These are phyloP conservation scores for Cydia strobilella DNA, from an alignment of 1,140 invertebrate species.

Conservation along the genomic window DNA sequence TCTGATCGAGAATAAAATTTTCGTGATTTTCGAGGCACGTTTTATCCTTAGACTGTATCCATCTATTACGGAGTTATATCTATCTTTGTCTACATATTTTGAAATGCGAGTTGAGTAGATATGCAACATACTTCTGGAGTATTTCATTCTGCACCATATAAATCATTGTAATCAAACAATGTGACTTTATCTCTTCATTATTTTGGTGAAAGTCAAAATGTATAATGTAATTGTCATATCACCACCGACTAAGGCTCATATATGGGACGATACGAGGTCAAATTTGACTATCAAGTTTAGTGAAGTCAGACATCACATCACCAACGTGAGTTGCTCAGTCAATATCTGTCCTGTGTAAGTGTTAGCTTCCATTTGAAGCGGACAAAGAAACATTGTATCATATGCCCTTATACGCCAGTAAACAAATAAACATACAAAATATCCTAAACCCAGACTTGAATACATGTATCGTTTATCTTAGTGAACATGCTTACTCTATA, in stretches of 20 bases:
- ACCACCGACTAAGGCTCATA: not conserved
- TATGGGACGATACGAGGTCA: too few relatives aligned
- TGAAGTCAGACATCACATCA: too few relatives aligned
- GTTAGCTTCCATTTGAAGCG: not conserved
- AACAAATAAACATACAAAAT: slow-evolving; percentile 10
- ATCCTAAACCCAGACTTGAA: not conserved
- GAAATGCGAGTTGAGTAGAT: not conserved
- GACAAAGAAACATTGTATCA: not conserved
- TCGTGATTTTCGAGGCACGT: too few relatives aligned
- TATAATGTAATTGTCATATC: not conserved
- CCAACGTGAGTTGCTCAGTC: too few relatives aligned
- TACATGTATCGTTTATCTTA: not conserved
- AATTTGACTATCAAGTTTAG: too few relatives aligned
- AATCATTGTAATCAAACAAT: not conserved
- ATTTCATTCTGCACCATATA: not conserved
- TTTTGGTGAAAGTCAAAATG: not conserved
- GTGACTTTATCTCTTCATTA: not conserved
- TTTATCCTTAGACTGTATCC: too few relatives aligned
- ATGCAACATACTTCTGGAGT: not conserved
- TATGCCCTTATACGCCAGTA: not conserved
- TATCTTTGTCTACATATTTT: too few relatives aligned
- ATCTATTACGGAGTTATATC: too few relatives aligned
- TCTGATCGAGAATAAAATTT: too few relatives aligned
- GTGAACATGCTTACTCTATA: not conserved
- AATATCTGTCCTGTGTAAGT: not conserved